Base-by-base conservation (phyloP, 2,888 invertebrate species). In the Cremastinae sp. region DNA sequence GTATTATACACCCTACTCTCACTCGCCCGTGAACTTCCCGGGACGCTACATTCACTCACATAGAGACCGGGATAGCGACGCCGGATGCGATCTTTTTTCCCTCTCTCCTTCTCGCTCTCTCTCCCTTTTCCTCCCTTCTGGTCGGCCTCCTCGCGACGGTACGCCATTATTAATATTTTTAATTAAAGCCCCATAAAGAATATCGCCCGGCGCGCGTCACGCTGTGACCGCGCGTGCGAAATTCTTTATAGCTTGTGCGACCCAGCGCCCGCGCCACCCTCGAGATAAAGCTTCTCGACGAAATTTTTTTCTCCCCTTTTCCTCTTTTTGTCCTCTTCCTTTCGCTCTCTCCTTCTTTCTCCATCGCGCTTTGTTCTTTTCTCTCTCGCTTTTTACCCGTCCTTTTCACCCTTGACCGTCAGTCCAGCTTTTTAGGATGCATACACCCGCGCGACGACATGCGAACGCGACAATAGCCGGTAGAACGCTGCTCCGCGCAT, bases 111-210 rank as follows among this genome's bases (percentile, higher is more conserved):
- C 14, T 47, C 5, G 8, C 28, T 47, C 28, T 28, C 14, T 43
- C 45, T 45, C 22, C 28, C 10, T 35, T 37, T 22, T 9, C 62
- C 64, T 28, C 28, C 28, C 28, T 28, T 28, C 2, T 28, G 28
- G 2, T 28, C 28, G 28, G 28, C 28, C 56, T 56, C 53, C 45
- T 47, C 35, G 72, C 74, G 76, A 68, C 70, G 69, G 65, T 71
- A 69, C 81, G 79, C 83, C 82, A 83, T 85, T 86, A 85, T 86
- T 85, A 86, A 86, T 85, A 86, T 86, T 86, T 86, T 86, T 86
- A 85, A 86, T 86, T 85, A 86, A 86, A 86, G 81, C 82, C 78
- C 79, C 81, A 82, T 83, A 83, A 86, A 85, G 85, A 81, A 77
- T 77, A 74, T 74, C 70, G 75, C 70, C 61, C 73, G 62, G 75